phyloP scores from a whole-genome alignment of 2,888 invertebrate species.

The Eulithis prunata region DNA sequence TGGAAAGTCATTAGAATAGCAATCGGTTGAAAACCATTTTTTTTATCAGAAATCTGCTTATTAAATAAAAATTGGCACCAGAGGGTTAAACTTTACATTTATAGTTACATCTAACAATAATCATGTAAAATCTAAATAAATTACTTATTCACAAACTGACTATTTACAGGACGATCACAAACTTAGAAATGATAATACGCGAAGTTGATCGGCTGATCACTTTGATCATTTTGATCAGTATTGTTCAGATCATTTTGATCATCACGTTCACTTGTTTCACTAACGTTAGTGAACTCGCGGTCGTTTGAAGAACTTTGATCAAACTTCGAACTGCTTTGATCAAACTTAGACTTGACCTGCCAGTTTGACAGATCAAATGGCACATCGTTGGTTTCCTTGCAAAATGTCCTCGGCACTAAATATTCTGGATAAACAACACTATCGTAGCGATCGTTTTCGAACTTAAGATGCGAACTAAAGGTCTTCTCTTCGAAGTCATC shows the following conservation, averaged over 20 bases:
- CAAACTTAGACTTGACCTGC: slow-evolving; percentile 48
- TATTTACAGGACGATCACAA: slow-evolving; percentile 45
- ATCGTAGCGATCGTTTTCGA: slow-evolving; percentile 42
- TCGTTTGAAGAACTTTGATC: slow-evolving; percentile 42
- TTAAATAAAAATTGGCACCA: slow-evolving; percentile 36
- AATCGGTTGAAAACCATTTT: too few relatives aligned
- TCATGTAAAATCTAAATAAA: slow-evolving; percentile 63
- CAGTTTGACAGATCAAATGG: slow-evolving; percentile 77
- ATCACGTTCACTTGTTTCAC: slow-evolving; percentile 56
- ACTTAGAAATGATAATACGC: slow-evolving; percentile 78
- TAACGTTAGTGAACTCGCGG: slow-evolving; percentile 48
- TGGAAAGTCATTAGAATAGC: too few relatives aligned
- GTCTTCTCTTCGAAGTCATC: slow-evolving; percentile 43
- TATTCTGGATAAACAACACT: slow-evolving; percentile 51
- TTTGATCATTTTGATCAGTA: slow-evolving; percentile 49
- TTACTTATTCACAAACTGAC: slow-evolving; percentile 77
- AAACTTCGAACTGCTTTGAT: slow-evolving; percentile 45
- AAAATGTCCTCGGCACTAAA: slow-evolving; percentile 46
- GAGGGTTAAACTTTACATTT: slow-evolving; percentile 34
- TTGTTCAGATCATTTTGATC: slow-evolving; percentile 46
- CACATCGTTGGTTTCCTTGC: slow-evolving; percentile 58
- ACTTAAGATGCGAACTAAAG: slow-evolving; percentile 35
- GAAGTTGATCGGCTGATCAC: slow-evolving; percentile 74
- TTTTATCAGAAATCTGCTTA: background rate
- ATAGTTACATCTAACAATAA: slow-evolving; percentile 30